Evolutionary conservation across 2,888 invertebrate genomes (phyloP), one percentile per base, ranked within the genome.

Genomic region (Ceraclea dissimilis): DNA sequence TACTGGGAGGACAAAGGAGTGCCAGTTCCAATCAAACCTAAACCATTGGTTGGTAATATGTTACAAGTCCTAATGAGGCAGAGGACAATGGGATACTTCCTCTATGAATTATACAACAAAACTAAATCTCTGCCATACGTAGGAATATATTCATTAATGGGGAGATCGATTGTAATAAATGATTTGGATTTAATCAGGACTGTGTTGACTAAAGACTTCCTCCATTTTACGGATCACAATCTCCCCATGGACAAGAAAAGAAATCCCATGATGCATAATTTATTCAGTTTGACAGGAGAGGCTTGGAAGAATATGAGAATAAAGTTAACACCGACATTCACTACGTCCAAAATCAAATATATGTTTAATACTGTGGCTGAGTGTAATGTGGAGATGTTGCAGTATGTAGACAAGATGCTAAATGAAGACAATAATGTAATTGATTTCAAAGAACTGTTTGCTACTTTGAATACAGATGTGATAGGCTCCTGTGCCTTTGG

Each of bases 271-370:
- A 71, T 75, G 49, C 74, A 70, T 1, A 75, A 75, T 66, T 64
- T 81, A 1, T 78, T 80, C 62, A 66, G 71, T 43, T 63, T 73
- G 34, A 66, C 69, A 17, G 77, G 75, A n/a, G 66, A 74, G 6
- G 72, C 74, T 43, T 83, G 83, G 82, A 78, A 74, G 61, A 70
- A 70, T 55, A 66, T 82, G 21, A 69, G 83, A 50, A 63, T 70
- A 0, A 79, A 79, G 59, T 62, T 83, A 46, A 72, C 81, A 1
- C 81, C 82, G 1, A 76, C 79, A 1, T 84, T 82, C 66, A 76
- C 82, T 1, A 77, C 82, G 0, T 80, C 79, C 11, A 82, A 81
- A 67, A 68, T 83, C 51, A 81, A 78, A 65, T 71, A 66, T n/a
- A 80, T 82, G 79, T 79, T 80, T 59, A 65, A 65, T 2, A 71